phyloP scores from a whole-genome alignment of 2,113 vertebrate species.

The Crotalus helleri region DNA sequence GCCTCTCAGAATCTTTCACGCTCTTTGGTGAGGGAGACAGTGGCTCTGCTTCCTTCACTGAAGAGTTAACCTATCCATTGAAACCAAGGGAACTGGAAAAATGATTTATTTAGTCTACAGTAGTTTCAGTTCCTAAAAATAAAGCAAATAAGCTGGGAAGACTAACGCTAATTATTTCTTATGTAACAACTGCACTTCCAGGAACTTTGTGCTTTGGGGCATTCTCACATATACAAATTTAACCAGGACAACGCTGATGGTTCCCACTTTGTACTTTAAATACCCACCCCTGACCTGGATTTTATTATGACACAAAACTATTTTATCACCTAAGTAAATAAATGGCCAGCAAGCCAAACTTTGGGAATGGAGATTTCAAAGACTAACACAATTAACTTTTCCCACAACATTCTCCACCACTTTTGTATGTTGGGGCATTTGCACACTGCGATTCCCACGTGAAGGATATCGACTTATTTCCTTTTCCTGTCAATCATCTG shows the following conservation, averaged over 20 bases:
- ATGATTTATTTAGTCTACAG: not conserved
- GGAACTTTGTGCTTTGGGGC: constrained; percentile 50
- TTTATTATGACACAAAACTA: constrained; percentile 63
- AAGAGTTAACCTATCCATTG: not conserved
- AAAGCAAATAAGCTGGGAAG: constrained; percentile 35
- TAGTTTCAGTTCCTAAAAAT: not conserved
- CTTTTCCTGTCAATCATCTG: constrained; percentile 88
- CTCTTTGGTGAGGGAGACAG: not conserved
- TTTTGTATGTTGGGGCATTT: constrained; percentile 79
- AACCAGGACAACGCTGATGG: constrained; percentile 40
- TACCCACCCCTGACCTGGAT: constrained; percentile 52
- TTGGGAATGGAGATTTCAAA: constrained; percentile 75
- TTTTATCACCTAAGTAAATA: constrained; percentile 73
- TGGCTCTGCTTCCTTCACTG: not conserved
- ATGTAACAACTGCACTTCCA: constrained; percentile 39
- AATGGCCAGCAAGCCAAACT: constrained; percentile 76
- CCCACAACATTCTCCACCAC: constrained; percentile 77
- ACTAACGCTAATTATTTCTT: constrained; percentile 58
- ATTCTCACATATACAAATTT: constrained; percentile 39
- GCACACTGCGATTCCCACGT: constrained; percentile 95
- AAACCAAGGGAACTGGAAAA: not conserved
- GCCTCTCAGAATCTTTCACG: not conserved
- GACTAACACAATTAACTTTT: constrained; percentile 85
- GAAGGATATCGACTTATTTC: constrained; percentile 87
- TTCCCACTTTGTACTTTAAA: constrained; percentile 45